Evolutionary conservation across 2,888 invertebrate genomes (phyloP), one percentile per base, ranked within the genome.

Genomic region (Sepiola atlantica): DNA sequence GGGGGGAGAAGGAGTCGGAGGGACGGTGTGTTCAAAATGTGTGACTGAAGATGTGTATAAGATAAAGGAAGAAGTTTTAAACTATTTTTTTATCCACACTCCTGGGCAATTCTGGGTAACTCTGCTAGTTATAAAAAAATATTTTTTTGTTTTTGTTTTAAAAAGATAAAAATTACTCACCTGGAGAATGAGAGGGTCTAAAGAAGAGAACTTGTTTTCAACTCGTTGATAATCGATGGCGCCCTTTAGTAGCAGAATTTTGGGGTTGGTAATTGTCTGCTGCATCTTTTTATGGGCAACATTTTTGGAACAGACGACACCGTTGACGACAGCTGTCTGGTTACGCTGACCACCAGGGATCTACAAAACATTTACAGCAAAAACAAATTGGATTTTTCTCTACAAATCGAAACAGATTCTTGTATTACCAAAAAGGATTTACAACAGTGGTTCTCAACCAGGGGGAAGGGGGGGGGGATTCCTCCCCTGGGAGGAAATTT

Each of bases 171-270:
- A 10, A n/a, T 45, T 10, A 35, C 35, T 45, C 95, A 98, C 98
- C 98, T 99, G 99, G 97, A 99, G 98, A 96, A 99, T 98, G 54
- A 99, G 98, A 0, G 99, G 99, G 96, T 99, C 99, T 94, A 99
- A 97, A 3, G 99, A 99, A 94, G 99, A 98, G 95, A 99, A 98
- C 97, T 99, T 98, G 28, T 99, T 99, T 97, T 99, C 99, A 1
- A 99, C 98, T 94, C 97, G 94, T 97, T 99, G 99, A 97, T 99
- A 99, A 95, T 99, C 99, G 94, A 99, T 98, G 6, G 99, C 98
- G 95, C 99, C 99, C 96, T 98, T 98, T 35, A 99, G 98, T 20
- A 99, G 97, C 21, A 99, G 97, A 95, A 99, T 98, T 95, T 98
- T 98, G 0, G 99, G 99, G 96, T 98, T 98, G 0, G 98, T 98